phyloP scores from a whole-genome alignment of 2,113 vertebrate species.

The Rhinichthys klamathensis region DNA sequence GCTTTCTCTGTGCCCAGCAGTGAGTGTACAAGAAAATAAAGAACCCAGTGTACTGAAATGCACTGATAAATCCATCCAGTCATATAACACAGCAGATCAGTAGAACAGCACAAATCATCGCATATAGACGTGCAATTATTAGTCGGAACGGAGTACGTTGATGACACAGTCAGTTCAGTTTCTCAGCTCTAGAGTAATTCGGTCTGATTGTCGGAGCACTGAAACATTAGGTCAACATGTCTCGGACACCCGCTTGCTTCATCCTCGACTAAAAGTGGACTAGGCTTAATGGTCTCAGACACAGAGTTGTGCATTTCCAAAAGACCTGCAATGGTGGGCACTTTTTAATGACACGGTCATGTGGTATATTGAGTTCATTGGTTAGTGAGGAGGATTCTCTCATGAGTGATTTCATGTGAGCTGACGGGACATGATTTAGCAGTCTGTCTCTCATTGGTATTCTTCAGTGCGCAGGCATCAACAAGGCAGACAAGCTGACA shows the following conservation, averaged over 20 bases:
- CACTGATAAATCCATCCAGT: neutral
- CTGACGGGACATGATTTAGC: neutral
- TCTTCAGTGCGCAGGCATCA: neutral
- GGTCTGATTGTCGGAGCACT: constrained; percentile 40
- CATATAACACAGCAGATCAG: constrained; percentile 5
- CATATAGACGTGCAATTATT: neutral
- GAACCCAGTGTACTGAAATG: neutral
- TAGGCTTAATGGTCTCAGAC: neutral
- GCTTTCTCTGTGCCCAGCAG: constrained; percentile 10
- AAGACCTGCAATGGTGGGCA: neutral
- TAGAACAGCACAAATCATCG: constrained; percentile 24
- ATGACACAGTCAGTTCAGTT: neutral
- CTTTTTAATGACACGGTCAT: neutral
- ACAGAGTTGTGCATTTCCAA: neutral
- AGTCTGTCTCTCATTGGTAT: constrained; percentile 25
- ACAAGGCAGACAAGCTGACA: constrained; percentile 48
- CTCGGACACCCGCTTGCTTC: neutral
- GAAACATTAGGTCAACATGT: neutral
- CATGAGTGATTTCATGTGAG: constrained; percentile 5
- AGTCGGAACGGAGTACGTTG: neutral
- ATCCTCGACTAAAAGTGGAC: neutral
- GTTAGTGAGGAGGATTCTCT: neutral
- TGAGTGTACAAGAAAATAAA: neutral
- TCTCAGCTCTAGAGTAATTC: constrained; percentile 10
- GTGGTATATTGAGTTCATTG: neutral